phyloP scores from a whole-genome alignment of 1,140 invertebrate genomes.

The Drosophila eugracilis region DNA sequence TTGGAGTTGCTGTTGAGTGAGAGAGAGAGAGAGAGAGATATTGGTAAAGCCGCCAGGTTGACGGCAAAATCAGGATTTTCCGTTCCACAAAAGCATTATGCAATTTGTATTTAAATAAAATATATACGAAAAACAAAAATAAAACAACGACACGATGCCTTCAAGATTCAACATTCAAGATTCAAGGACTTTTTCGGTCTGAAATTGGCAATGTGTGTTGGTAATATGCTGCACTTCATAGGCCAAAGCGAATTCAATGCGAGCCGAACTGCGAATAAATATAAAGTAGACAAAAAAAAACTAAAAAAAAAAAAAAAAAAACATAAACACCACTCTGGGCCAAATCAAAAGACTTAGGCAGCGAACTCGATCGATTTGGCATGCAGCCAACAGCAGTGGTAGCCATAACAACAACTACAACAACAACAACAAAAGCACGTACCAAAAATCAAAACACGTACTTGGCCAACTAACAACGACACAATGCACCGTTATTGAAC shows the following conservation, averaged over 20 bases:
- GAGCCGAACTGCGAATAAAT: constrained; percentile 10
- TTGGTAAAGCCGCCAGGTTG: constrained; percentile 68
- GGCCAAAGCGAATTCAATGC: constrained; percentile 63
- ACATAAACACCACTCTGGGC: constrained; percentile 40
- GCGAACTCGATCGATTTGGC: constrained; percentile 41
- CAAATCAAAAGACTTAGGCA: constrained; percentile 54
- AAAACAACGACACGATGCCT: not conserved
- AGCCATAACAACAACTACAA: too few relatives aligned
- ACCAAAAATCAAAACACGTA: constrained; percentile 28
- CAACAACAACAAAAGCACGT: not conserved
- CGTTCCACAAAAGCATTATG: constrained; percentile 61
- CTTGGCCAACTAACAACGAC: constrained; percentile 21
- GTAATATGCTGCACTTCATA: constrained; percentile 53
- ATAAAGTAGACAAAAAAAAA: too few relatives aligned
- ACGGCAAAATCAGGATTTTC: constrained; percentile 74
- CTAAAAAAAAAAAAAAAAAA: too few relatives aligned
- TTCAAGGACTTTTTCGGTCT: constrained; percentile 63
- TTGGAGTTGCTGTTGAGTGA: too few relatives aligned
- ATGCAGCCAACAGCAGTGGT: constrained; percentile 14
- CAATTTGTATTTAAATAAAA: constrained; percentile 62
- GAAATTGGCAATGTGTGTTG: constrained; percentile 43
- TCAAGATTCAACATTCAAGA: constrained; percentile 33
- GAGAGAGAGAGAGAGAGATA: not conserved
- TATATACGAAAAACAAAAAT: constrained; percentile 2
- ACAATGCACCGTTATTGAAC: constrained; percentile 82